Base-by-base conservation (phyloP, 2,797 vertebrate genomes). In the Gymnodraco acuticeps region DNA sequence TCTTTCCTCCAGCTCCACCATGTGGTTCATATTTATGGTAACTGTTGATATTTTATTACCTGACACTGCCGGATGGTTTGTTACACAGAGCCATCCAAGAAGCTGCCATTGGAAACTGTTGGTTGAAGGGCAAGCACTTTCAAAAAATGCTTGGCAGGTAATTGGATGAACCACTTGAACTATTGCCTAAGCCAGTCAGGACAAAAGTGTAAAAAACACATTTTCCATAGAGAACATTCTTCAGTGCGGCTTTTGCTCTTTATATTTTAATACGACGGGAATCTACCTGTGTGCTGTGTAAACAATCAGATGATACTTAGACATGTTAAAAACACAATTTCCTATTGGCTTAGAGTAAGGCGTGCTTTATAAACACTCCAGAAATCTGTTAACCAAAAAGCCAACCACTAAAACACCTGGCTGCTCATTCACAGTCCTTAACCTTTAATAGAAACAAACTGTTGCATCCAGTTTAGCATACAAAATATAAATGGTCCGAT, bases 401-500 rank as follows among this genome's bases (percentile, higher is more conserved):
- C 46, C 23, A 2, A 17, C 60, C 51, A 48, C 52, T 27, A 7
- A 70, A 27, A 67, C 53, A 70, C 59, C 55, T 78, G 47, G 8
- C 41, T 69, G 48, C 73, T 60, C 0, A 0, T 48, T 67, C 56
- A 41, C 47, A 50, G 23, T 47, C 69, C 45, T 78, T 38, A 45
- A 75, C 55, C 27, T 63, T 12, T n/a, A 42, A 12, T 3, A 11
- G 42, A 63, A 55, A 31, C 42, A 13, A 56, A 62, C 16, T 38
- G 13, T 19, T 42, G n/a, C 50, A 13, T 80, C 45, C 43, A 51
- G 19, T 51, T 64, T 46, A 52, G 38, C 64, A 19, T 77, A 16
- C 14, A 13, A 69, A 55, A 62, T 59, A 48, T 33, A 75, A 68
- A 61, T 7, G 14, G n/a, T 71, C 17, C 42, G 20, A 56, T 80